Evolutionary conservation across 2,888 invertebrate genomes (phyloP).

Genomic region (Trachelus iudaicus): DNA sequence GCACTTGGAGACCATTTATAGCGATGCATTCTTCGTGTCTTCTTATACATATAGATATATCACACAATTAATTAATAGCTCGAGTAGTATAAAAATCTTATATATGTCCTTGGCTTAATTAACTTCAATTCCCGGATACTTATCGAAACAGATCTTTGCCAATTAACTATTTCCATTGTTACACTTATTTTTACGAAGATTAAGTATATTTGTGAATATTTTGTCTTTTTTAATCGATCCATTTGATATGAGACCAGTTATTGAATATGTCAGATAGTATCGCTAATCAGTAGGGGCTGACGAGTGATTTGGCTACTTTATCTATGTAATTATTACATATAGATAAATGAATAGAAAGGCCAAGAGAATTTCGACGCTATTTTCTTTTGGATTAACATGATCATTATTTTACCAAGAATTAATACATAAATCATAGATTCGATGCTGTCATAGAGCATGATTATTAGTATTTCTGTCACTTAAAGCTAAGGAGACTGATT

Average conservation of each 20-base stretch:
- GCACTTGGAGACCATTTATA: background rate
- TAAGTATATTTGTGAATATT: background rate
- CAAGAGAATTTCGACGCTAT: background rate
- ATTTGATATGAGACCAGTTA: background rate
- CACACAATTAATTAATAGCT: background rate
- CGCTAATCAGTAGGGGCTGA: no score
- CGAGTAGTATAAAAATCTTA: background rate
- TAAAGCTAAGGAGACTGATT: no score
- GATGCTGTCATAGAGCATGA: background rate
- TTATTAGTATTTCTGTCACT: background rate
- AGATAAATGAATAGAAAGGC: no score
- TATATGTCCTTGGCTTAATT: background rate
- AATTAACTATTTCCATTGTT: background rate
- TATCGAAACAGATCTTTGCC: background rate
- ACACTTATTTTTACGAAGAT: background rate
- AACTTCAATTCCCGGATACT: background rate
- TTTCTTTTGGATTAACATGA: background rate
- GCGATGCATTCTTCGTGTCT: background rate
- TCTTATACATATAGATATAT: background rate
- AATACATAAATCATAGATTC: background rate
- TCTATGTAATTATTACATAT: no score
- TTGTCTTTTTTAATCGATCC: background rate
- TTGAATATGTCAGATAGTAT: background rate
- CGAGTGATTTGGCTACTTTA: no score
- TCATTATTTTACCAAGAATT: background rate